Percentiles rank a stretch among this genome's conserved stretches.
These are phyloP conservation scores for Acrossocheilus fasciatus DNA, from an alignment of 2,797 vertebrate species.

Conservation along the genomic window DNA sequence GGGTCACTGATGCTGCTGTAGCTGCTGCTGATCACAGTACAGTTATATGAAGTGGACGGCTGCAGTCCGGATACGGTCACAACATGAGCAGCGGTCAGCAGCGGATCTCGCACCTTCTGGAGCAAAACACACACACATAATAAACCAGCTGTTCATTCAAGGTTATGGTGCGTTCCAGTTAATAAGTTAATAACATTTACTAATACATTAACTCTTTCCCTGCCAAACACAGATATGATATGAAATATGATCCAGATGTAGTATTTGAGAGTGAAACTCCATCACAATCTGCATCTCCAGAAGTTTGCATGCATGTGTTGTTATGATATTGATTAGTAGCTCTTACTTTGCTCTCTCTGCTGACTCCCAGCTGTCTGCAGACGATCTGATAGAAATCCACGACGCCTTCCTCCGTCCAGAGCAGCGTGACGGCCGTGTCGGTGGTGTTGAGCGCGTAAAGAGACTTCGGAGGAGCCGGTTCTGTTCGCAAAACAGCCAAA, in stretches of 20 bases:
- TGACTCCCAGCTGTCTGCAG: constrained; percentile 79
- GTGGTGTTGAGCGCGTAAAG: constrained; percentile 92
- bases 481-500: constrained; percentile 67
- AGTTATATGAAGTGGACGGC: constrained; percentile 92
- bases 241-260: no score
- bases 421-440: constrained; percentile 89
- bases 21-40: constrained; percentile 90
- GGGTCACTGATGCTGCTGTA: constrained; percentile 88
- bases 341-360: constrained; percentile 74
- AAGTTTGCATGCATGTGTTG: background rate
- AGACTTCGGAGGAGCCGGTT: constrained; percentile 91
- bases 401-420: constrained; percentile 94
- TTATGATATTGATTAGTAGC: background rate
- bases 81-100: constrained; percentile 83
- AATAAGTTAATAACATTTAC: no score
- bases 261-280: no score
- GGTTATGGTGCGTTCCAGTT: no score
- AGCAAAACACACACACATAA: background rate
- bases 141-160: no score
- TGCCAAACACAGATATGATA: no score
- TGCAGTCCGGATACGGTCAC: constrained; percentile 85
- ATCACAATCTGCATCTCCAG: background rate
- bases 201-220: no score
- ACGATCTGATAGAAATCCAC: constrained; percentile 92
- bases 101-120: constrained; percentile 79